Evolutionary conservation across 2,888 invertebrate genomes (phyloP), one percentile per base, ranked within the genome.

Genomic region (Tenthredo notha): DNA sequence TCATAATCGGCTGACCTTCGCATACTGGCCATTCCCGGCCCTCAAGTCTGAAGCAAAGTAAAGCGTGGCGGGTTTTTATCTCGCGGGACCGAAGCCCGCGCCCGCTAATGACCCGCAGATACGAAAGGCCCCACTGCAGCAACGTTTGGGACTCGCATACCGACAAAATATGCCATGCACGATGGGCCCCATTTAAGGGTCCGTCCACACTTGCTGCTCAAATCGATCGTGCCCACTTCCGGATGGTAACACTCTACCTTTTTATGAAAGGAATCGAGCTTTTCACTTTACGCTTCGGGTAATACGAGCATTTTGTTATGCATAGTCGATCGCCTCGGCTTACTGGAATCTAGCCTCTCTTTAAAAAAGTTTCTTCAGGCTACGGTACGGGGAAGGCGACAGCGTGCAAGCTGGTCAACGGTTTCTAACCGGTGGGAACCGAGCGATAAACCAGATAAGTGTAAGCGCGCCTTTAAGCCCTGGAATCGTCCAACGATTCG

Each of bases 1-100:
- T 90, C 90, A 91, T 92, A 92, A 92, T 92, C 92, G 88, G 87
- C 87, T 88, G 92, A 91, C 92, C 92, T 92, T 93, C 92, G 92
- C 92, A 92, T 92, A 92, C 91, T 90, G 90, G 89, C 90, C 92
- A 91, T 92, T 92, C 92, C 90, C 89, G 91, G 88, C 87, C 88
- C 89, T 89, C 87, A 87, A 87, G 87, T 86, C 86, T 87, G 54
- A 77, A 85, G 87, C 88, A 88, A 90, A 89, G 88, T 90, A 90
- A 89, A 86, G 90, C 91, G 89, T 89, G 90, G 89, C 88, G 84
- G 86, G 87, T 92, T 91, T 92, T 92, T 92, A 92, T 92, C 91
- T 91, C 88, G 87, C 89, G 88, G 87, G 89, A 87, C 88, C 88
- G 88, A 90, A 91, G 90, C 90, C 90, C 89, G 89, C 91, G 90